Evolutionary conservation across 2,888 invertebrate genomes (phyloP).

Genomic region (Callimorpha dominula): DNA sequence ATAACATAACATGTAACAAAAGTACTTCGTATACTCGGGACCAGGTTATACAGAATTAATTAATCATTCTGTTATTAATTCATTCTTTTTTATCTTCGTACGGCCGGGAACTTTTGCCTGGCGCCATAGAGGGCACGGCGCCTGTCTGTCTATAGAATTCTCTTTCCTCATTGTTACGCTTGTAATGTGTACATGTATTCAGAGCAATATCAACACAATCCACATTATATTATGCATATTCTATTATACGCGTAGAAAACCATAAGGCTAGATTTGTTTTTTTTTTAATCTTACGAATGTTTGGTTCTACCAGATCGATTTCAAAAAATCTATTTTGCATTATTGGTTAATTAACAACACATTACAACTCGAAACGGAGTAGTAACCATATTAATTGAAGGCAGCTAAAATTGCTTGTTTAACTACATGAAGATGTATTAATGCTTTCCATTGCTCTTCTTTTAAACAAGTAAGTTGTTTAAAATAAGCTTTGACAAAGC

Average conservation of each 20-base stretch:
- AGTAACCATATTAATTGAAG: neutral
- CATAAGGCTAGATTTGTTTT: neutral
- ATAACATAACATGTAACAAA: neutral
- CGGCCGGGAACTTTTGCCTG: slow-evolving; percentile 1
- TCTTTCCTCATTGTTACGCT: neutral
- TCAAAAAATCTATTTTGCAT: neutral
- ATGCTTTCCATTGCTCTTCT: too few relatives aligned
- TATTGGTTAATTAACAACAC: neutral
- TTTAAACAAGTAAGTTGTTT: too few relatives aligned
- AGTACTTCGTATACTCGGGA: neutral
- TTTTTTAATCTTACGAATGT: too few relatives aligned
- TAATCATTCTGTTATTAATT: too few relatives aligned
- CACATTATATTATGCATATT: too few relatives aligned
- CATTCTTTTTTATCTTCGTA: neutral
- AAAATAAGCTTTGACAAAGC: too few relatives aligned
- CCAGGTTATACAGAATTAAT: neutral
- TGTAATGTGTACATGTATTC: neutral
- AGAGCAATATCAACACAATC: neutral
- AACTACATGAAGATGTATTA: too few relatives aligned
- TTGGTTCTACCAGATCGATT: neutral
- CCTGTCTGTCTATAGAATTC: neutral
- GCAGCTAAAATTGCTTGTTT: neutral
- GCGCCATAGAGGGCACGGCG: neutral
- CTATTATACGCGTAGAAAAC: neutral
- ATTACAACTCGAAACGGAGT: neutral